Evolutionary conservation across 2,113 vertebrate genomes (phyloP).

Genomic region (Oncorhynchus gorbuscha): DNA sequence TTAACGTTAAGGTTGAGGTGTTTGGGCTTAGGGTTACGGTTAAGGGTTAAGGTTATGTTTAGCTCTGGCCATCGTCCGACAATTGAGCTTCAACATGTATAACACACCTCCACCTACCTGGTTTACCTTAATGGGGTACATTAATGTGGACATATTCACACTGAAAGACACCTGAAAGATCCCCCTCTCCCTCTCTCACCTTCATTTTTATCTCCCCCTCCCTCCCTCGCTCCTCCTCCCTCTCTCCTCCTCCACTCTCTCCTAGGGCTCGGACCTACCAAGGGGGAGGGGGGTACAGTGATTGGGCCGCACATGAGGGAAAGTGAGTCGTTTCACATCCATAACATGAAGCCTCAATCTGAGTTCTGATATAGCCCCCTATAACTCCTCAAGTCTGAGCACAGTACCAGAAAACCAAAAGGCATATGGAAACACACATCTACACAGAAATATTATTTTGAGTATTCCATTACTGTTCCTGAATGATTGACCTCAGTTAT

Average conservation of each 20-base stretch:
- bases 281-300: constrained; percentile 59
- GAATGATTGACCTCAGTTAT: neutral
- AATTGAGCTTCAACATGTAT: constrained; percentile 72
- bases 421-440: too few relatives aligned
- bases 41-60: constrained; percentile 75
- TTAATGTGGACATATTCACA: too few relatives aligned
- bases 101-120: neutral
- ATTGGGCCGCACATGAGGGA: constrained; percentile 61
- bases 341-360: neutral
- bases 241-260: neutral
- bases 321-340: constrained; percentile 19
- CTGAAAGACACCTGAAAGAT: too few relatives aligned
- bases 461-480: neutral
- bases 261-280: constrained; percentile 65
- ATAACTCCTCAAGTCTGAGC: too few relatives aligned
- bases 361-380: too few relatives aligned
- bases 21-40: constrained; percentile 67
- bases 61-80: constrained; percentile 65
- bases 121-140: too few relatives aligned
- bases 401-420: too few relatives aligned
- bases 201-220: neutral
- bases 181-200: neutral
- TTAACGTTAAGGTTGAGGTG: neutral
- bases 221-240: too few relatives aligned
- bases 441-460: too few relatives aligned